phyloP scores from a whole-genome alignment of 2,888 invertebrate species.

The Calameuta filiformis region DNA sequence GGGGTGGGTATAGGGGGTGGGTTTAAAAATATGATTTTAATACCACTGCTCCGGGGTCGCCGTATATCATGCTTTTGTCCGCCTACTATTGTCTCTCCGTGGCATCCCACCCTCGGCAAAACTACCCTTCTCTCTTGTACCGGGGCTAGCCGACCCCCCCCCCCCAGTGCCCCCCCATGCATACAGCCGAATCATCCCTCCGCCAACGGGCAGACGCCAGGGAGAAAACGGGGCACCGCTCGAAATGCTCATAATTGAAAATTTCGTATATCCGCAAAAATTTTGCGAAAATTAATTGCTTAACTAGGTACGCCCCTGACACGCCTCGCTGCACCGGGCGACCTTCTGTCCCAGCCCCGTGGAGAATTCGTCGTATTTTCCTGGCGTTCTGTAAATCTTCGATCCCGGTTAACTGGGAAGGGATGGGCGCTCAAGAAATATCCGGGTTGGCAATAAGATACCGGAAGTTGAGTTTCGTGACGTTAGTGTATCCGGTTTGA shows the following conservation, averaged over 20 bases:
- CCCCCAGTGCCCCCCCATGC: background rate
- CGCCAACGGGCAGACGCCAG: slow-evolving; percentile 9
- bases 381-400: too few relatives aligned
- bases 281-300: slow-evolving; percentile 13
- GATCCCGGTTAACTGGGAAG: too few relatives aligned
- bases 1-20: slow-evolving; percentile 13
- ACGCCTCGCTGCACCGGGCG: background rate
- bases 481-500: too few relatives aligned
- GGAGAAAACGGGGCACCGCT: slow-evolving; percentile 12
- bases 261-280: slow-evolving; percentile 28
- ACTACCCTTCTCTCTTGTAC: slow-evolving; percentile 5
- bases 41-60: slow-evolving; percentile 56
- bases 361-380: background rate
- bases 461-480: background rate
- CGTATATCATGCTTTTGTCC: slow-evolving; percentile 65
- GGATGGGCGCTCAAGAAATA: background rate
- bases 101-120: slow-evolving; percentile 28
- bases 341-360: background rate
- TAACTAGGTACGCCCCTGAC: background rate
- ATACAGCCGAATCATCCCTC: slow-evolving; percentile 2
- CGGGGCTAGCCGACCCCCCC: background rate
- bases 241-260: slow-evolving; percentile 46
- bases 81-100: slow-evolving; percentile 61
- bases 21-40: slow-evolving; percentile 65
- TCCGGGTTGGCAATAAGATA: too few relatives aligned